Evolutionary conservation across 2,797 vertebrate genomes (phyloP), one percentile per base, ranked within the genome.

Genomic region (Silurus lanzhouensis): DNA sequence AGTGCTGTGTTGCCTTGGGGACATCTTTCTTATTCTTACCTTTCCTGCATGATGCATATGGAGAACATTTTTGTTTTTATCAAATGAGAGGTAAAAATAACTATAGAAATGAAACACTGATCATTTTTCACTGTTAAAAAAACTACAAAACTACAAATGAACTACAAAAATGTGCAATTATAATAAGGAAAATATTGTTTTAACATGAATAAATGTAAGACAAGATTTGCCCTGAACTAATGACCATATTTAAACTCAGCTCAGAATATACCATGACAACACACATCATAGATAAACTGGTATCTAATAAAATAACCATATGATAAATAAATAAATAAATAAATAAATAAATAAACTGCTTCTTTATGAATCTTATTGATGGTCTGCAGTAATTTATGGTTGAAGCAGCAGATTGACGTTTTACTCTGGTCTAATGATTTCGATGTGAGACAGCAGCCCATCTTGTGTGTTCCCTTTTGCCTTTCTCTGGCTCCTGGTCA

Each of bases 401-500:
- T n/a, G 6, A 61, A 44, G 57, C 64, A 31, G 31, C 57, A 6
- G n/a, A 63, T 52, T 72, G 52, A 60, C 38, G 55, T 82, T 25
- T 81, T 17, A 8, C 83, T 80, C 19, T 70, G 5, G 31, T 77
- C 82, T 81, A 1, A 31, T 84, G n/a, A 25, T 46, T 22, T 85
- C 89, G 91, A 90, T 88, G 84, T 89, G 87, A 85, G 67, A 22
- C 58, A 12, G 57, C 25, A n/a, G 79, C 84, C 20, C 52, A 86
- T 85, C 87, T 88, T 52, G 80, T 19, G 38, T 82, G 71, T 83
- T 86, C 84, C 88, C 90, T 82, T 38, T 19, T 84, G 85, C 15
- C 79, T 74, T 85, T 81, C 88, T 82, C 87, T 87, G 58, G 83
- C 90, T 90, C 78, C 60, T 88, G 81, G 82, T 86, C 78, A 70